Base-by-base conservation (phyloP, 23 tunicate genomes). In the Trididemnum clinides region DNA sequence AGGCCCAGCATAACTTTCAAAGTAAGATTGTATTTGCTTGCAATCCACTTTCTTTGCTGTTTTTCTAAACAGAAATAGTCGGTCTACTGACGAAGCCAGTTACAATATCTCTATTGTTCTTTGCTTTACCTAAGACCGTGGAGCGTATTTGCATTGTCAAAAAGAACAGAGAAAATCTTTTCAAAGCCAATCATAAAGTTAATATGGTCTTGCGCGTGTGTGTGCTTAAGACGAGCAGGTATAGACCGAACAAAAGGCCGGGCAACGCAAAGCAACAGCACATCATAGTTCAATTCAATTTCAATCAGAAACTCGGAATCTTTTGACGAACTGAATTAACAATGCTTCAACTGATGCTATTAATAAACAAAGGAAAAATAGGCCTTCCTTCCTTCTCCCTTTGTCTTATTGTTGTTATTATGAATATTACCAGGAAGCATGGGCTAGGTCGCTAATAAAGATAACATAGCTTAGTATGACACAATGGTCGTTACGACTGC, bases 41-140 rank as follows among this genome's bases (percentile, higher is more conserved):
- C n/a, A n/a, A n/a, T n/a, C n/a, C n/a, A n/a, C n/a, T n/a, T n/a
- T n/a, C n/a, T 66, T 66, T 66, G 75, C 75, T 31, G 7, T 66
- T 66, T 66, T 66, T 66, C 75, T n/a, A 29, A 66, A 66, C 7
- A 23, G 75, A 66, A 37, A 66, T 66, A 66, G 22, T 37, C 37
- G 30, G 75, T 66, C 75, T 66, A 66, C 31, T 66, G 75, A 66
- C 75, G 37, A 66, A 39, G 28, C 57, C 29, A 54, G 80, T 73
- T 57, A 73, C 80, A 73, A 73, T 73, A 37, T 37, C 26, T 19
- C 80, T 73, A 73, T 73, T 73, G 80, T 73, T 39, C 57, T 12
- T 37, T 28, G 57, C 80, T 73, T 69, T 73, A 73, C 57, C 38
- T 73, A 39, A 73, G 80, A 73, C n/a, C 57, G 54, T n/a, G 31